These are phyloP conservation scores for Arctopsyche grandis DNA, from an alignment of 1,140 invertebrate genomes.

Conservation along the genomic window DNA sequence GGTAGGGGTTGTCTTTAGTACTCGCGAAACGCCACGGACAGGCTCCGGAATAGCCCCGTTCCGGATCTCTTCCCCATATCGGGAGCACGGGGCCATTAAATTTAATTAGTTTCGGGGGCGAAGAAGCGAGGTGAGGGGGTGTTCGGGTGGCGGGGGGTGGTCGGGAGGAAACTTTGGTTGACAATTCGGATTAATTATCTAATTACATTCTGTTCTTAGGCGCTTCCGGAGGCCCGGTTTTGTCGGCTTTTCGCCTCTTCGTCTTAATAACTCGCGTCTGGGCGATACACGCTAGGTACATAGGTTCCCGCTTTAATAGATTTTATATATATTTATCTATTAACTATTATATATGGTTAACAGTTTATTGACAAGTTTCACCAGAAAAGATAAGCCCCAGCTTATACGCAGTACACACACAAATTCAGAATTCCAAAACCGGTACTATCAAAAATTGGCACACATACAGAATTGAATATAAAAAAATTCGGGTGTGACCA, in stretches of 20 bases:
- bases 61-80: conserved; percentile 4
- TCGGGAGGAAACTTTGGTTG: conserved; percentile 46
- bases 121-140: background rate
- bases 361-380: too few relatives aligned
- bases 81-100: conserved; percentile 42
- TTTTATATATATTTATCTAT: too few relatives aligned
- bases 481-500: too few relatives aligned
- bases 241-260: conserved; percentile 34
- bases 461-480: too few relatives aligned
- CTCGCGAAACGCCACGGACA: too few relatives aligned
- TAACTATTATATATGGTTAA: too few relatives aligned
- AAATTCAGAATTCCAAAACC: too few relatives aligned
- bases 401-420: too few relatives aligned
- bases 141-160: background rate
- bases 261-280: conserved; percentile 41
- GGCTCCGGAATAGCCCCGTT: too few relatives aligned
- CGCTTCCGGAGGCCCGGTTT: conserved; percentile 21
- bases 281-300: background rate
- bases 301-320: background rate
- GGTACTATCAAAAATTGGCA: too few relatives aligned
- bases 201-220: conserved; percentile 47
- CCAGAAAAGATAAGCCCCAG: too few relatives aligned
- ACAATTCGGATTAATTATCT: conserved; percentile 55
- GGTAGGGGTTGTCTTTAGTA: too few relatives aligned
- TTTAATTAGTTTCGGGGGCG: conserved; percentile 50